Base-by-base conservation (phyloP, 1,140 invertebrate genomes). In the Papilio helenus region DNA sequence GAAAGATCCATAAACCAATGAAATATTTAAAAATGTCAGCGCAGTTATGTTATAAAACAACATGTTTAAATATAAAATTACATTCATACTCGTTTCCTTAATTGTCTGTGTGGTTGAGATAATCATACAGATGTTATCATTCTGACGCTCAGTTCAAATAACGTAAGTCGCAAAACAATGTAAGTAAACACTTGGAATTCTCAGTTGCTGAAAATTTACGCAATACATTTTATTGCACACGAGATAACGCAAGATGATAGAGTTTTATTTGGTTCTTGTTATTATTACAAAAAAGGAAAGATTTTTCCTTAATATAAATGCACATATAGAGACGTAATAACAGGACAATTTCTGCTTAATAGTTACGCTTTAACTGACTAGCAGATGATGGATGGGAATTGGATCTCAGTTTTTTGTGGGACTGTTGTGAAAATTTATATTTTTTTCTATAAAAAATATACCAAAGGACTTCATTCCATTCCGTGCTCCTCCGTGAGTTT, bases 201-300 rank as follows among this genome's bases (percentile, higher is more conserved):
- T 14, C 23, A 68, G 12, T 16, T 29, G 26, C 23, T 16, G 61
- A 68, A 29, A 68, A 34, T 68, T 68, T 68, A 68, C 26, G 61
- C 14, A 68, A 68, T 65, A 29, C 23, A 65, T 65, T 65, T 65
- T 68, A 68, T 68, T 68, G 12, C 23, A 61, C 10, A 8, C 61
- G 14, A 68, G 61, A 68, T 68, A 68, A 68, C 26, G 26, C 12
- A 68, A 34, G 1, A 16, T 68, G 4, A 4, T 34, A 68, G 29
- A 12, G 12, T 68, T 34, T 68, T 34, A 68, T 29, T 29, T 16
- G 20, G 0, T 14, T n/a, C n/a, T n/a, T n/a, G n/a, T n/a, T n/a
- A 55, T 18, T 29, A 29, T 29, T 2, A 29, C 29, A 29, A 29
- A 29, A 29, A 29, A 29, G 29, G 29, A 29, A 29, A 3, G 29